These are phyloP conservation scores for Gryon sp. DNA, from an alignment of 1,140 invertebrate species.

Conservation along the genomic window DNA sequence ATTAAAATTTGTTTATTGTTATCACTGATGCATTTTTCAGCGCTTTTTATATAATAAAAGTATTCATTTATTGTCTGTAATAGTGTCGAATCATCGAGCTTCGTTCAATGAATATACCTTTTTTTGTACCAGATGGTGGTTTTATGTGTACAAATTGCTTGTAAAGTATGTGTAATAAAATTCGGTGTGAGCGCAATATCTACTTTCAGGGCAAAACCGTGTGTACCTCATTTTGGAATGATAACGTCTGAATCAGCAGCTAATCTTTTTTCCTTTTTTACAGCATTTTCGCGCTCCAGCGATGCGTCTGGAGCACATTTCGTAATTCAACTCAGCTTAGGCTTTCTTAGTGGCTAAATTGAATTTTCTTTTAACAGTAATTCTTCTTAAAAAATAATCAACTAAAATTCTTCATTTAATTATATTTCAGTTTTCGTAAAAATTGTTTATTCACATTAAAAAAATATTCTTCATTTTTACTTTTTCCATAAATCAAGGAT, in stretches of 20 bases:
- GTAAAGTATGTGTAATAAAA: constrained; percentile 57
- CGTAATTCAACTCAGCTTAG: too few species aligned
- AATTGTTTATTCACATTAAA: too few species aligned
- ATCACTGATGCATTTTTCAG: constrained; percentile 46
- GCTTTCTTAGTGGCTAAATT: too few species aligned
- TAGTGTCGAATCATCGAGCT: constrained; percentile 43
- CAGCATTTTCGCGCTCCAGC: constrained; percentile 12
- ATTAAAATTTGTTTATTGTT: too few species aligned
- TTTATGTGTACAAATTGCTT: constrained; percentile 52
- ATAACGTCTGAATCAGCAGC: constrained; percentile 26
- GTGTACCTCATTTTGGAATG: constrained; percentile 18
- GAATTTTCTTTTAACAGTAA: too few species aligned
- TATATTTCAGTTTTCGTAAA: too few species aligned
- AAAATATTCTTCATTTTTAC: too few species aligned
- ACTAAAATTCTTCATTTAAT: too few species aligned
- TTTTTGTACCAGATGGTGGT: constrained; percentile 30
- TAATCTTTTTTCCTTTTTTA: constrained; percentile 15
- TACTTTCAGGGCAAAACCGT: constrained; percentile 23
- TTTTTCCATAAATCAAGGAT: too few species aligned
- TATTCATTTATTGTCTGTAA: constrained; percentile 27
- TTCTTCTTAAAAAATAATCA: too few species aligned
- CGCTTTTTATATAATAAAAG: constrained; percentile 35
- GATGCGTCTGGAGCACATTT: constrained; percentile 20
- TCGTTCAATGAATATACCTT: constrained; percentile 40
- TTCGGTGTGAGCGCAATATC: constrained; percentile 37